Base-by-base conservation (phyloP, 2,888 invertebrate genomes). In the Protodeltote pygarga region DNA sequence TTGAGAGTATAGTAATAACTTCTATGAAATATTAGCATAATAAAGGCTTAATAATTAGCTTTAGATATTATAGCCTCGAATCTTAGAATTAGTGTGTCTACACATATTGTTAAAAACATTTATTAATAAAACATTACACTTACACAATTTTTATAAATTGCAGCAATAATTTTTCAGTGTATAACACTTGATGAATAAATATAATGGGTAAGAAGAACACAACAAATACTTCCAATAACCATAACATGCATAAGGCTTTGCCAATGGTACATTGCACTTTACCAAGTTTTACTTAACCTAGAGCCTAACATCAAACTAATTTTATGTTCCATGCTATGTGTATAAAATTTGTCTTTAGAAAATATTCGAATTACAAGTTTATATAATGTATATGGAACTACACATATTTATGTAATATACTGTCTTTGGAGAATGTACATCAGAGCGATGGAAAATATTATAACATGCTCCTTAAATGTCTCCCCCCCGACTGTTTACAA, bases 221-320 rank as follows among this genome's bases (percentile, higher is more conserved):
- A 84, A 81, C 77, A 83, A 83, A 77, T 71, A 77, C 62, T 74
- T 80, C 72, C 68, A 66, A 78, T 81, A 85, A 83, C 78, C 77
- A 81, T 77, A 87, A 85, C 77, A 83, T 79, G 76, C 73, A 81
- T 68, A 81, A 79, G 89, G 90, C 90, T 89, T 83, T 71, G 90
- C 90, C 89, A 85, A 81, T 78, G 72, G 73, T 80, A 85, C 82
- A 90, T 91, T 91, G 90, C 90, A 91, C 90, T 83, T 80, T 71
- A 76, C 66, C 60, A 76, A 76, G 75, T 66, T 73, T 77, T 57
- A 65, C 80, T 79, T 82, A 85, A 42, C 66, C 69, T 74, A 74
- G 58, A 73, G 52, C 75, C 69, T 73, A 71, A 68, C 71, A 65
- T 75, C 62, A 73, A 80, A 79, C 70, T 73, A 67, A 67, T 24